Base-by-base conservation (phyloP, 1,140 invertebrate genomes). In the Atta cephalotes region DNA sequence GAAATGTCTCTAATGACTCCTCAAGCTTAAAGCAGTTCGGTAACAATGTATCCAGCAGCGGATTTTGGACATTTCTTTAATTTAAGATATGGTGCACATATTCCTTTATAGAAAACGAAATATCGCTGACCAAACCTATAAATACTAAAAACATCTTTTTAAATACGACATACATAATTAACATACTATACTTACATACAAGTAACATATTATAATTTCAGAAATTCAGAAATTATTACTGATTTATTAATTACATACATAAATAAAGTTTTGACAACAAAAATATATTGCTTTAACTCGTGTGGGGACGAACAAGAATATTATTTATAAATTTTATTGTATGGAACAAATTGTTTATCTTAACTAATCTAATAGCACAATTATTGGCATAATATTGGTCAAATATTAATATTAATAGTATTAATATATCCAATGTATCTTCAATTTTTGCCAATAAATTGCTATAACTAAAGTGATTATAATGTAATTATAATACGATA, bases 1-100 rank as follows among this genome's bases (percentile, higher is more conserved):
- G 21, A 56, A 60, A 25, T 7, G 56, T 45, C 45, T 51, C 10
- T 79, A 79, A 79, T 39, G 77, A 51, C 39, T 21, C n/a, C 21
- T 39, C 39, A 25, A 28, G 39, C 39, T 78, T 31, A 62, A 49
- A 21, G 18, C 25, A 51, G 60, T 39, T 1, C 39, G 25, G 35
- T 74, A 10, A 76, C 49, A 56, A 35, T 16, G 21, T 28, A 62
- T 63, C 58, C 1, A 45, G 3, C 39, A 10, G 16, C 25, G 16
- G 14, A 78, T 63, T 78, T 28, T 9, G 21, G 10, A 65, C 10
- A 60, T 6, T 18, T 63, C 65, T 68, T 35, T 25, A 31, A 18
- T 49, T 14, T 65, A 63, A 78, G 35, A 45, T 63, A 49, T 6
- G 60, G 5, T 9, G 18, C 35, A 65, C 39, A n/a, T 14, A n/a